phyloP scores from a whole-genome alignment of 2,888 invertebrate genomes.

The Linnaemya tessellans region DNA sequence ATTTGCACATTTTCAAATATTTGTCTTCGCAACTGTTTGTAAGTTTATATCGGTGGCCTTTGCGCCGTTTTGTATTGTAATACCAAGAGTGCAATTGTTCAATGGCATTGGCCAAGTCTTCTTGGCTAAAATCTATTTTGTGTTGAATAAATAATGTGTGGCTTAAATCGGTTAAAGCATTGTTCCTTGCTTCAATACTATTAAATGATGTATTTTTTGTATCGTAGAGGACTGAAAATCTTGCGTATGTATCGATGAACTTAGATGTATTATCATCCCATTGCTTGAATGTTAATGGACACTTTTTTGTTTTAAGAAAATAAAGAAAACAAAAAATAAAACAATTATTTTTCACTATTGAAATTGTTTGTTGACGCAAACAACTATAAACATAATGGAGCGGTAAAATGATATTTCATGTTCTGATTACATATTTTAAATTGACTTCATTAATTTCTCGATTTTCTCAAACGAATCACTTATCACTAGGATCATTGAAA shows the following conservation, averaged over 20 bases:
- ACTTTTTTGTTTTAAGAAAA: constrained; percentile 67
- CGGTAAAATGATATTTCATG: constrained; percentile 63
- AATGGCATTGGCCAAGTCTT: constrained; percentile 77
- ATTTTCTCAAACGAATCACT: constrained; percentile 49
- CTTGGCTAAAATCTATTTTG: constrained; percentile 74
- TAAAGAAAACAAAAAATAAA: constrained; percentile 65
- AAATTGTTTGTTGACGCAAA: constrained; percentile 46
- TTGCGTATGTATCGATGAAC: constrained; percentile 77
- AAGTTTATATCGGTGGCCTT: constrained; percentile 48
- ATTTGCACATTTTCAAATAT: constrained; percentile 75
- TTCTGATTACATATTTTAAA: constrained; percentile 3
- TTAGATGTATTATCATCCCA: constrained; percentile 73
- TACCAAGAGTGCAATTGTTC: constrained; percentile 77
- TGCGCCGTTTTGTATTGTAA: constrained; percentile 73
- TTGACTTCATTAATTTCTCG: constrained; percentile 37
- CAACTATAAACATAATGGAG: constrained; percentile 61
- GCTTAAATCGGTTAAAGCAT: constrained; percentile 76
- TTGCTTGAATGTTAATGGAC: constrained; percentile 66
- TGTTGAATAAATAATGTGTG: constrained; percentile 71
- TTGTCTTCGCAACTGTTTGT: constrained; percentile 74
- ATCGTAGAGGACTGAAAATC: constrained; percentile 77
- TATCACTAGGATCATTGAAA: constrained; percentile 48
- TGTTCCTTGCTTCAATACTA: constrained; percentile 74
- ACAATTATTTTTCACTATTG: constrained; percentile 60
- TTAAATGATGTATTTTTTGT: constrained; percentile 75